Evolutionary conservation across 2,797 vertebrate species (phyloP), one percentile per base, ranked within the genome.

Genomic region (Melanotaenia maccullochi): DNA sequence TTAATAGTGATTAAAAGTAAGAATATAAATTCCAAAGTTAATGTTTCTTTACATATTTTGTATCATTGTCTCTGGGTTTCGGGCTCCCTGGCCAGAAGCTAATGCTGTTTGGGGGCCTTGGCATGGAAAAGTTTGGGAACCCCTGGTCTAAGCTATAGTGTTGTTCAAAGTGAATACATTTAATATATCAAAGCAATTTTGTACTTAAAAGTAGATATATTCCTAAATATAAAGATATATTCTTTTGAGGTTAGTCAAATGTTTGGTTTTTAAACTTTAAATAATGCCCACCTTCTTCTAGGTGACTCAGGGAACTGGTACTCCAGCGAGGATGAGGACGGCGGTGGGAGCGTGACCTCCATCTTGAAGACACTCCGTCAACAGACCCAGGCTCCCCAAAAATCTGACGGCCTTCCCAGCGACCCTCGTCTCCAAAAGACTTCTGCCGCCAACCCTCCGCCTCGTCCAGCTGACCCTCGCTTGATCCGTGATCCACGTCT

Each of bases 261-360:
- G 12, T 59, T 42, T 42, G 36, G 36, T 42, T 42, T 42, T 42
- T 18, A 16, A 42, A 42, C 40, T 42, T 42, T 5, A 13, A 13
- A 12, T n/a, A 40, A 14, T 18, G 2, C 0, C 59, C 52, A 22
- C 25, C 32, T 28, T 20, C 59, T 68, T 73, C 1, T 22, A 98
- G 97, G 97, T 11, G 97, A 99, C 75, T 93, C 97, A 0, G 97
- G 96, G 6, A 99, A 96, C 86, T 99, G 97, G 97, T 99, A 99
- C 85, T 99, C 97, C 3, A 99, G 97, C 13, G 97, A 99, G 0
- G 97, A 99, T 36, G 97, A 99, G 1, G 97, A 99, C 0, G 97
- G 97, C 0, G 95, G 97, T 0, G 94, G 96, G 25, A 98, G 97
- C 0, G 97, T 98, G 62, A 97, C 96, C 5, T 97, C 96, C 40